Conservation (phyloP, 2,113 vertebrate genomes). For the Pelecanoides urinatrix region DNA sequence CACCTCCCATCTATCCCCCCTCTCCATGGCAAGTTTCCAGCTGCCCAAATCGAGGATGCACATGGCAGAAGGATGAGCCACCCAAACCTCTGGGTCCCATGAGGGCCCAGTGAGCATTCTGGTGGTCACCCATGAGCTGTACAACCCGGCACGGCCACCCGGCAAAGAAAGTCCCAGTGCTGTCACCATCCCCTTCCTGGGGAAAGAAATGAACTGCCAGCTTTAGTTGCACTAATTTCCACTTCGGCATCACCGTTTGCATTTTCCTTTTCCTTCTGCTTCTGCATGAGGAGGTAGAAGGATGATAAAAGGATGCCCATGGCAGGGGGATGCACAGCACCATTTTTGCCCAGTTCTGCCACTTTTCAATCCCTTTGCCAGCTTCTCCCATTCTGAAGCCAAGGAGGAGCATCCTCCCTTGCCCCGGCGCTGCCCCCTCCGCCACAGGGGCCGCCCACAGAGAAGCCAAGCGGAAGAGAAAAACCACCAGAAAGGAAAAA, state of each 20-base stretch:
- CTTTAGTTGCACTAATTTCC: not conserved
- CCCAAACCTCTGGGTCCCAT: not conserved
- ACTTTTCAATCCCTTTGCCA: not conserved
- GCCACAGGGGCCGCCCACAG: not conserved
- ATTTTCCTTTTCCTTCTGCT: not conserved
- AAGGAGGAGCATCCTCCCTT: not conserved
- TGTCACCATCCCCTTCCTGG: not conserved
- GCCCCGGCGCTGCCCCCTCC: rapidly evolving
- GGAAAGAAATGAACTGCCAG: not conserved
- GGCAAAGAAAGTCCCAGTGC: not conserved
- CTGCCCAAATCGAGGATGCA: not conserved
- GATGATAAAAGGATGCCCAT: not conserved
- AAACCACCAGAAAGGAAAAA: not conserved
- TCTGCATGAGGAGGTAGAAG: not conserved
- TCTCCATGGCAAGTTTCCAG: not conserved
- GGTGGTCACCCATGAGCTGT: not conserved
- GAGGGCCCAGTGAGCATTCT: rapidly evolving
- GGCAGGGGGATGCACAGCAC: not conserved
- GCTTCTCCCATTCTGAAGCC: not conserved
- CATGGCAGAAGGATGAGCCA: not conserved
- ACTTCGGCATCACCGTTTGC: not conserved
- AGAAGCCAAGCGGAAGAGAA: not conserved
- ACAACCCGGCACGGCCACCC: not conserved
- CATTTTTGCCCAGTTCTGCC: not conserved
- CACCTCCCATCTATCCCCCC: not conserved